Percentiles rank a stretch among this genome's conserved stretches.
Conservation (phyloP, 2,113 vertebrate genomes). For the Pao palembangensis region DNA sequence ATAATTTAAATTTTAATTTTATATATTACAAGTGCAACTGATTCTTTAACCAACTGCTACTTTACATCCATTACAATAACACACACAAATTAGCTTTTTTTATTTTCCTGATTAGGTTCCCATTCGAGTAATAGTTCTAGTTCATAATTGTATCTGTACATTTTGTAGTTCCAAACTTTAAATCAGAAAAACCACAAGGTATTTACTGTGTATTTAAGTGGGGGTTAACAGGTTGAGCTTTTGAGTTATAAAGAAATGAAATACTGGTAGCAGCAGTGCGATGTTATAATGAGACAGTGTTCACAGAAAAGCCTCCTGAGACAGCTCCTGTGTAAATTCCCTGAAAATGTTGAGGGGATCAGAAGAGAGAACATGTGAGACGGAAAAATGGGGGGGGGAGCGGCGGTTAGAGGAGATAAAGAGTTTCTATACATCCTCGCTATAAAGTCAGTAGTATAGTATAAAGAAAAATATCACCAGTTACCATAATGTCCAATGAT, state of each 20-base stretch:
- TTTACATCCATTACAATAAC: too few relatives aligned
- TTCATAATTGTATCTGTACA: too few relatives aligned
- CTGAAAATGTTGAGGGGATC: constrained; percentile 21
- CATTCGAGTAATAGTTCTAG: too few relatives aligned
- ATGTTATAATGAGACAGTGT: constrained; percentile 48
- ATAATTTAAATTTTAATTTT: too few relatives aligned
- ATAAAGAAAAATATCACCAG: constrained; percentile 37
- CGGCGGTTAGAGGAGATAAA: constrained; percentile 23
- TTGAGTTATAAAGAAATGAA: constrained; percentile 6
- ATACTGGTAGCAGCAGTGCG: constrained; percentile 11
- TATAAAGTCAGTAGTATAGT: constrained; percentile 8
- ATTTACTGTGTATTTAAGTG: too few relatives aligned
- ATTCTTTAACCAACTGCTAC: too few relatives aligned
- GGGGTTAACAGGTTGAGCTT: too few relatives aligned
- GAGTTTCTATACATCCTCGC: constrained; percentile 28
- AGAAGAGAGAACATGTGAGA: constrained; percentile 16
- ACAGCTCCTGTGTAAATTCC: constrained; percentile 47
- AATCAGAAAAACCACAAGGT: too few relatives aligned
- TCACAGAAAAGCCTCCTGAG: constrained; percentile 39
- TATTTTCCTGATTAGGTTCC: too few relatives aligned
- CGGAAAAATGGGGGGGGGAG: constrained; percentile 17
- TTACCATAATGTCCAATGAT: constrained; percentile 14
- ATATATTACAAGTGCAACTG: too few relatives aligned
- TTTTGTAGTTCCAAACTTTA: too few relatives aligned
- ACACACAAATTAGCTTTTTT: too few relatives aligned